Conservation (phyloP, 2,113 vertebrate species). For the Callipepla squamata region DNA sequence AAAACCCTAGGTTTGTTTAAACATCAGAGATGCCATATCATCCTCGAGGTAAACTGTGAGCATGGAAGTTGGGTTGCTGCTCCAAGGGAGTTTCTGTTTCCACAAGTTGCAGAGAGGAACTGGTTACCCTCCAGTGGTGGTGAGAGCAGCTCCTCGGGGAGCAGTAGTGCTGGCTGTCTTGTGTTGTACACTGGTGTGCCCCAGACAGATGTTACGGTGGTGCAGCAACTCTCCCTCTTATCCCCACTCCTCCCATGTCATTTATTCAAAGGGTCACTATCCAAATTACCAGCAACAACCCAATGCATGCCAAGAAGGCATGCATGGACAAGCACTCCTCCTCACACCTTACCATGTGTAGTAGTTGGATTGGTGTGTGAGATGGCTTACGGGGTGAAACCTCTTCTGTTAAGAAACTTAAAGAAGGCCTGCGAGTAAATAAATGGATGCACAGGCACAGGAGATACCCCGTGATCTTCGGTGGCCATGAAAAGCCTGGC, state of each 20-base stretch:
- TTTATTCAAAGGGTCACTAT: not conserved
- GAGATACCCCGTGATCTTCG: not conserved
- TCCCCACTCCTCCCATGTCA: not conserved
- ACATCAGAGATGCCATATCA: not conserved
- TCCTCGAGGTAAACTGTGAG: not conserved
- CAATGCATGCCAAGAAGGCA: not conserved
- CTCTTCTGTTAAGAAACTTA: no score
- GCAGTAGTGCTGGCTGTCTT: not conserved
- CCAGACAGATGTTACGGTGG: not conserved
- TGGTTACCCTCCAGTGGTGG: not conserved
- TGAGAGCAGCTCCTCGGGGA: not conserved
- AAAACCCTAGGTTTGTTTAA: not conserved
- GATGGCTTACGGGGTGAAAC: not conserved
- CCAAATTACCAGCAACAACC: not conserved
- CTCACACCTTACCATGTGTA: not conserved
- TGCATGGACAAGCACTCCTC: not conserved
- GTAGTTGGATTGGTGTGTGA: not conserved
- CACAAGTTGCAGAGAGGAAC: not conserved
- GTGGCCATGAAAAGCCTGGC: accelerated
- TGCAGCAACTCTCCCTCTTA: not conserved
- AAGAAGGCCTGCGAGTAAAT: not conserved
- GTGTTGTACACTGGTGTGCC: not conserved
- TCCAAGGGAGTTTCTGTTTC: not conserved
- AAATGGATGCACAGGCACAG: not conserved
- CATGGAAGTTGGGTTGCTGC: not conserved